A percentile compares a stretch with the other conserved stretches of the same genome.
Conservation (phyloP, 2,113 vertebrate genomes). For the Pao palembangensis region DNA sequence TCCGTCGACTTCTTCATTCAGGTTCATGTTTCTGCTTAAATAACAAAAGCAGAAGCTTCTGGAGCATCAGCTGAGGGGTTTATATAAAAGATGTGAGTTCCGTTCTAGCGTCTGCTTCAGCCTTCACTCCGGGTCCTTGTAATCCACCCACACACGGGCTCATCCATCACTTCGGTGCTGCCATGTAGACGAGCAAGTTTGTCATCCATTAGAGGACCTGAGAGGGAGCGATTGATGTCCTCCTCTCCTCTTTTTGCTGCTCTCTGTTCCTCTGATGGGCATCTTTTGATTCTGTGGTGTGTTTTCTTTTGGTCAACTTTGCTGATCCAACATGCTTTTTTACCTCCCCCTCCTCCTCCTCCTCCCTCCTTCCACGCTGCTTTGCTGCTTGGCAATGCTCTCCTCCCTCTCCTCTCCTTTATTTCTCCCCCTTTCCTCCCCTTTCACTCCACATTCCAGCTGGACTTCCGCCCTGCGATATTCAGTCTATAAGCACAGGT, state of each 20-base stretch:
- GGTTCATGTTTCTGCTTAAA: too few species aligned
- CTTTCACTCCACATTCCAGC: constrained; percentile 71
- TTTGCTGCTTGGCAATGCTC: constrained; percentile 40
- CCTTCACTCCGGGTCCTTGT: neutral
- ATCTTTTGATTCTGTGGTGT: neutral
- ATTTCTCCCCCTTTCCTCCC: constrained; percentile 16
- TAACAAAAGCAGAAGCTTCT: neutral
- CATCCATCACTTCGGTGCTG: constrained; percentile 51
- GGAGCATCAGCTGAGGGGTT: neutral
- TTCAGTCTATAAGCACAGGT: constrained; percentile 95
- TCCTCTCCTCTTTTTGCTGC: constrained; percentile 10
- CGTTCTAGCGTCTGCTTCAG: constrained; percentile 9
- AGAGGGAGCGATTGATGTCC: neutral
- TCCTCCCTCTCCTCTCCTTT: constrained; percentile 19
- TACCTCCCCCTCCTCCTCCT: constrained; percentile 23
- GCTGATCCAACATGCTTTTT: constrained; percentile 62
- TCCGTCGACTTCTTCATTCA: too few species aligned
- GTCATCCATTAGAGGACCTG: constrained; percentile 26
- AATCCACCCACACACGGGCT: constrained; percentile 19
- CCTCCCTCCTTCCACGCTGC: too few species aligned
- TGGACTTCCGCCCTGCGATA: constrained; percentile 90
- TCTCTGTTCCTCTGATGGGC: constrained; percentile 11
- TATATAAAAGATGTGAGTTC: neutral
- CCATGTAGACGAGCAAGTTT: constrained; percentile 33
- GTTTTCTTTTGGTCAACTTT: constrained; percentile 41